Evolutionary conservation across 2,113 vertebrate species (phyloP).

Genomic region (Sylvietta virens): DNA sequence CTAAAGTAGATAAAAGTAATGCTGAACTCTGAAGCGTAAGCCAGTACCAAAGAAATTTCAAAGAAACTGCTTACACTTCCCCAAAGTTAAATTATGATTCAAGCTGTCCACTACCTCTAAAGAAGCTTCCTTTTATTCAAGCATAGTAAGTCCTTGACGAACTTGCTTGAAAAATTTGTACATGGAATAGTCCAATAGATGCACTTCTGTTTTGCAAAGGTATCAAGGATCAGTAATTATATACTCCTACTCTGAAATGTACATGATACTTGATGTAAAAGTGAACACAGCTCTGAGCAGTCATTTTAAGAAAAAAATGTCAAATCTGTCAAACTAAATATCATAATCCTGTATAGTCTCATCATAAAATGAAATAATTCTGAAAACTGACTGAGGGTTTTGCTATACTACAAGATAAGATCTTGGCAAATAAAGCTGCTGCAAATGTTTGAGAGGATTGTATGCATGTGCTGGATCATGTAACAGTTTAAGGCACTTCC

Average conservation of each 20-base stretch:
- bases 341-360: not conserved
- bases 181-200: not conserved
- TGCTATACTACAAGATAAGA: not conserved
- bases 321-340: not conserved
- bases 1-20: slow-evolving; percentile 39
- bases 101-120: not conserved
- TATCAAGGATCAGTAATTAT: not conserved
- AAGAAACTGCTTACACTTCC: not conserved
- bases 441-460: not conserved
- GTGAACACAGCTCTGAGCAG: not conserved
- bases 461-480: not conserved
- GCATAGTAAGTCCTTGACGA: not conserved
- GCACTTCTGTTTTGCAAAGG: not conserved
- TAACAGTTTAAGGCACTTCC: not conserved
- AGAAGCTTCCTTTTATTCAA: not conserved
- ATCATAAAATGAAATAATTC: not conserved
- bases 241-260: not conserved
- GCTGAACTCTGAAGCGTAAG: slow-evolving; percentile 4
- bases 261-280: not conserved
- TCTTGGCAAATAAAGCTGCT: not conserved
- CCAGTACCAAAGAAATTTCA: slow-evolving; percentile 27
- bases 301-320: not conserved
- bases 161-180: not conserved
- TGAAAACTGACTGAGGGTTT: not conserved
- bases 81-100: not conserved